These are phyloP conservation scores for Streptopelia turtur DNA, from an alignment of 2,797 vertebrate genomes.

Conservation along the genomic window DNA sequence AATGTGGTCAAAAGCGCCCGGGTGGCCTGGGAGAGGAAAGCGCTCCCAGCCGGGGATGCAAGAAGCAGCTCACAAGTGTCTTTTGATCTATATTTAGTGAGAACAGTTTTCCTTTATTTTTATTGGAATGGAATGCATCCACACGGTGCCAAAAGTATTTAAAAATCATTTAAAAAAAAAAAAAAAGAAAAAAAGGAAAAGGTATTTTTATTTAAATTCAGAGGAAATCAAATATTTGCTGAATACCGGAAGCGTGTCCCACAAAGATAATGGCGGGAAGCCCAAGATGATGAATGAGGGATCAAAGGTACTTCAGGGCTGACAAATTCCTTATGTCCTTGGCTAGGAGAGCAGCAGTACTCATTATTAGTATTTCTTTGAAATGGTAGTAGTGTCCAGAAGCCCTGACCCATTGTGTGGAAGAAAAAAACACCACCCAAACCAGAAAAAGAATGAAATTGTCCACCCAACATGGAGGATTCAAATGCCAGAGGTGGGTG, in stretches of 20 bases:
- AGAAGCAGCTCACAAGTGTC: neutral
- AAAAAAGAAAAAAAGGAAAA: neutral
- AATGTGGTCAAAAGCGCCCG: neutral
- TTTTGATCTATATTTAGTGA: conserved; percentile 62
- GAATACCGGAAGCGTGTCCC: conserved; percentile 63
- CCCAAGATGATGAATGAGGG: neutral
- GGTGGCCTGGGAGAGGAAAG: neutral
- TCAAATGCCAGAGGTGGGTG: neutral
- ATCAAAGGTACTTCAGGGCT: conserved; percentile 46
- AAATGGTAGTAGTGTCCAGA: rapidly evolving
- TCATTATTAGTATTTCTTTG: neutral
- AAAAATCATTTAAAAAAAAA: neutral
- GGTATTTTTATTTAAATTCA: conserved; percentile 54
- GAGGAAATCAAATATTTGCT: conserved; percentile 73
- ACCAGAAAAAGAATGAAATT: neutral
- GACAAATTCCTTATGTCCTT: neutral
- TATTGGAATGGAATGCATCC: conserved; percentile 12
- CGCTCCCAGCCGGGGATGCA: neutral
- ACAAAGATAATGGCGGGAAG: conserved; percentile 62
- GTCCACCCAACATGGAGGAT: neutral
- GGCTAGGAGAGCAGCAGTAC: neutral
- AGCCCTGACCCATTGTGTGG: neutral
- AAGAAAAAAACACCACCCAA: no score
- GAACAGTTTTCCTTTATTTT: conserved; percentile 39
- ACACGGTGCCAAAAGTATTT: neutral